A percentile compares a stretch with the other conserved stretches of the same genome.
Evolutionary conservation across 2,797 vertebrate genomes (phyloP).

Genomic region (Setipinna tenuifilis): DNA sequence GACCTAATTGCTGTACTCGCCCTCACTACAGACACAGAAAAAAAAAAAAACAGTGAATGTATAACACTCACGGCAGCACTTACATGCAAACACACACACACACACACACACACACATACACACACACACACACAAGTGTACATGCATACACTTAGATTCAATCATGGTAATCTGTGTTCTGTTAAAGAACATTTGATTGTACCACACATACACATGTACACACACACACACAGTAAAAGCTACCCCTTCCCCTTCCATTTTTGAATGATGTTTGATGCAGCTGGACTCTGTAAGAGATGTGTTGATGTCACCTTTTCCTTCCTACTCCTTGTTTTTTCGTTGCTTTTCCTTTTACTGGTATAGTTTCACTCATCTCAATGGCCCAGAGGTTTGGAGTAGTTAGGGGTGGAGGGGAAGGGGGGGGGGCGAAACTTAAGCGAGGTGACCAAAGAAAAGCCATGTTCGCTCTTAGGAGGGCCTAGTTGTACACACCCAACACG

Average conservation of each 20-base stretch:
- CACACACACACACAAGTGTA: background rate
- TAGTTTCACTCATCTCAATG: slow-evolving; percentile 20
- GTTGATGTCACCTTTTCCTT: background rate
- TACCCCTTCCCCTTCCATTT: slow-evolving; percentile 1
- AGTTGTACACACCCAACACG: too few species aligned
- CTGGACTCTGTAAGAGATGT: slow-evolving; percentile 26
- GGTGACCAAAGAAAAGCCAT: slow-evolving; percentile 25
- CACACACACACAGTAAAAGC: slow-evolving; percentile 18
- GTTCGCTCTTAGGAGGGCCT: background rate
- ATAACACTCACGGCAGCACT: slow-evolving; percentile 26
- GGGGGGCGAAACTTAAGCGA: background rate
- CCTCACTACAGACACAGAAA: slow-evolving; percentile 23
- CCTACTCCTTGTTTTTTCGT: background rate
- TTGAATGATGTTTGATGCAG: slow-evolving; percentile 25
- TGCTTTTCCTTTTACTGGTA: background rate
- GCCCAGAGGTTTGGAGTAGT: background rate
- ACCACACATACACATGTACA: background rate
- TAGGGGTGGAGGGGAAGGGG: background rate
- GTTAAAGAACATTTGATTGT: background rate
- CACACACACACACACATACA: slow-evolving; percentile 14
- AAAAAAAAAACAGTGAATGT: slow-evolving; percentile 19
- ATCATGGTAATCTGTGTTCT: background rate
- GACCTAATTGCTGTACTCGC: slow-evolving; percentile 76
- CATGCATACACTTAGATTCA: background rate
- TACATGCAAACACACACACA: background rate